Conservation (phyloP, 2,113 vertebrate genomes). For the Ammodytes marinus region DNA sequence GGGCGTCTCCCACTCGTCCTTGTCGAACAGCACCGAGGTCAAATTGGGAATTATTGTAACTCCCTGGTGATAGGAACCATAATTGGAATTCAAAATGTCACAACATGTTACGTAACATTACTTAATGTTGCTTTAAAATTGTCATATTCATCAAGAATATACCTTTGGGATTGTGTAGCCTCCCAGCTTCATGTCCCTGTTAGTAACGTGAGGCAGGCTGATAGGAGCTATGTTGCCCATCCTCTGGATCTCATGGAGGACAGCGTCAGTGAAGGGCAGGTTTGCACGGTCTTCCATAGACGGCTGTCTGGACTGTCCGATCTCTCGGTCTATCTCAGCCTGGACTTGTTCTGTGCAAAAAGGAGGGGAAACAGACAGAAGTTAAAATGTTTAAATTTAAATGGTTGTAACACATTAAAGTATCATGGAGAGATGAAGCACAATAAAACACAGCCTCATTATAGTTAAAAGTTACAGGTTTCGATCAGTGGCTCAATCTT, state of each 20-base stretch:
- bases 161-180: slow-evolving; percentile 64
- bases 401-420: background rate
- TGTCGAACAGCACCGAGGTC: slow-evolving; percentile 82
- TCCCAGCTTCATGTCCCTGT: slow-evolving; percentile 67
- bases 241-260: slow-evolving; percentile 88
- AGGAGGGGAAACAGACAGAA: background rate
- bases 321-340: slow-evolving; percentile 77
- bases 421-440: background rate
- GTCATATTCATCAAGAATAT: background rate
- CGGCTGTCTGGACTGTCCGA: slow-evolving; percentile 72
- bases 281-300: slow-evolving; percentile 77
- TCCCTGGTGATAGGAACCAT: slow-evolving; percentile 70
- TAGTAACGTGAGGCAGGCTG: slow-evolving; percentile 69
- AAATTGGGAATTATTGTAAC: slow-evolving; percentile 71
- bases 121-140: background rate
- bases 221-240: slow-evolving; percentile 83
- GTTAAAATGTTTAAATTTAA: background rate
- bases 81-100: slow-evolving; percentile 27
- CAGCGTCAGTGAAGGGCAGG: slow-evolving; percentile 88
- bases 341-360: slow-evolving; percentile 74
- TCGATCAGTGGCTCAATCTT: slow-evolving; percentile 52
- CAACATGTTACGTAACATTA: background rate
- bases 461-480: too few relatives aligned
- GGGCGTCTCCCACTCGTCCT: slow-evolving; percentile 67
- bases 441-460: background rate